A percentile compares a stretch with the other conserved stretches of the same genome.
Conservation (phyloP, 2,888 invertebrate species). For the Aporophyla lueneburgensis region DNA sequence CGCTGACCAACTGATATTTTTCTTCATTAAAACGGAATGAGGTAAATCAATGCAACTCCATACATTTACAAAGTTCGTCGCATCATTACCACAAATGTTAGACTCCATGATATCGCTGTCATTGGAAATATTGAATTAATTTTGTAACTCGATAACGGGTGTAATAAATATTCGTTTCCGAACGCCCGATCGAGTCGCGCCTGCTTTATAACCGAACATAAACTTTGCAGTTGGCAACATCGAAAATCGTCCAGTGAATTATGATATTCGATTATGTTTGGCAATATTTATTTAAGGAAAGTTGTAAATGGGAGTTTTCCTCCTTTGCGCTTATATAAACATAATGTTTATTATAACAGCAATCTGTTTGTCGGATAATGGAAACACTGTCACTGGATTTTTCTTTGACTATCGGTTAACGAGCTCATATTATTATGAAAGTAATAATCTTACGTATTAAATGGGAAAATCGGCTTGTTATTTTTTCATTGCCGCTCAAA, state of each 20-base stretch:
- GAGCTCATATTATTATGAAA: slow-evolving; percentile 4
- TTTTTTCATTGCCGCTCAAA: not conserved
- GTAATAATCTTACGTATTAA: not conserved
- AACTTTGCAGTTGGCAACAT: slow-evolving; percentile 56
- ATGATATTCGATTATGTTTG: slow-evolving; percentile 40
- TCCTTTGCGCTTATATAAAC: not conserved
- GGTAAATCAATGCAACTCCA: slow-evolving; percentile 18
- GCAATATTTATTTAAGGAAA: slow-evolving; percentile 35
- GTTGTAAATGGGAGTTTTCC: slow-evolving; percentile 6
- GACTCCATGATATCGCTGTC: slow-evolving; percentile 37
- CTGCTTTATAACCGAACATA: slow-evolving; percentile 54
- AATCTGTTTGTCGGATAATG: not conserved
- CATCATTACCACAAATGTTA: slow-evolving; percentile 33
- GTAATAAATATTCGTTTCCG: slow-evolving; percentile 63
- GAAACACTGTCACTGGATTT: not conserved
- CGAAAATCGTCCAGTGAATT: slow-evolving; percentile 42
- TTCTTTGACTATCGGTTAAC: slow-evolving; percentile 9
- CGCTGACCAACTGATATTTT: slow-evolving; percentile 1
- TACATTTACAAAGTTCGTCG: slow-evolving; percentile 13
- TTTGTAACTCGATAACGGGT: slow-evolving; percentile 59
- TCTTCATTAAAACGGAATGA: slow-evolving; percentile 19
- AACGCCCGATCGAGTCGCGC: slow-evolving; percentile 41
- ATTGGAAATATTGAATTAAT: slow-evolving; percentile 63
- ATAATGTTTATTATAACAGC: not conserved
- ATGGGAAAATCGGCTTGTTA: not conserved